A percentile compares a stretch with the other conserved stretches of the same genome.
Conservation (phyloP, 2,888 invertebrate genomes). For the Hyalella azteca region DNA sequence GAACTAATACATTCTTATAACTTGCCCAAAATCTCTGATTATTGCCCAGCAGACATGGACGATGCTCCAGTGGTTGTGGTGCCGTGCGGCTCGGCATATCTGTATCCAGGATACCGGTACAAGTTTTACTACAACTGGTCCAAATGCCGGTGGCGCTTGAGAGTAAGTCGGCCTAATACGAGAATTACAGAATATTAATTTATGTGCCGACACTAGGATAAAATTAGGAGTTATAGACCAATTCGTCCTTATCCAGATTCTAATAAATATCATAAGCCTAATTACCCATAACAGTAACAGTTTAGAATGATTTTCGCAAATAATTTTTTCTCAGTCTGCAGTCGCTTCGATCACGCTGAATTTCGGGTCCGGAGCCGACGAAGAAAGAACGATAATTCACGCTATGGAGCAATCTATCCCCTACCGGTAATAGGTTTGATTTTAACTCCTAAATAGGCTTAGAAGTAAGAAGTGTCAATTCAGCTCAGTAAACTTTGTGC, state of each 20-base stretch:
- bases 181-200: too few relatives aligned
- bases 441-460: too few relatives aligned
- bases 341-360: neutral
- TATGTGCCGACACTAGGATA: too few relatives aligned
- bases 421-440: slow-evolving; percentile 9
- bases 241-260: too few relatives aligned
- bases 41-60: neutral
- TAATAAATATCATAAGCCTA: too few relatives aligned
- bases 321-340: neutral
- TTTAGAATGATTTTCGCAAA: too few relatives aligned
- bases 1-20: too few relatives aligned
- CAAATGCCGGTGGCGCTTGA: neutral
- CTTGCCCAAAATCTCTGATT: too few relatives aligned
- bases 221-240: too few relatives aligned
- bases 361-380: neutral
- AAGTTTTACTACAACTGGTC: neutral
- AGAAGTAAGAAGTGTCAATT: too few relatives aligned
- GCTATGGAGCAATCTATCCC: neutral
- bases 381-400: neutral
- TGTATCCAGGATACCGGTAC: neutral
- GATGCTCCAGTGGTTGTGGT: neutral
- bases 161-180: neutral
- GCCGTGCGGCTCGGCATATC: neutral
- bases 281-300: too few relatives aligned
- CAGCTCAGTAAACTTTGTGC: too few relatives aligned